Conservation (phyloP, 2,113 vertebrate genomes). For the Xiphias gladius region DNA sequence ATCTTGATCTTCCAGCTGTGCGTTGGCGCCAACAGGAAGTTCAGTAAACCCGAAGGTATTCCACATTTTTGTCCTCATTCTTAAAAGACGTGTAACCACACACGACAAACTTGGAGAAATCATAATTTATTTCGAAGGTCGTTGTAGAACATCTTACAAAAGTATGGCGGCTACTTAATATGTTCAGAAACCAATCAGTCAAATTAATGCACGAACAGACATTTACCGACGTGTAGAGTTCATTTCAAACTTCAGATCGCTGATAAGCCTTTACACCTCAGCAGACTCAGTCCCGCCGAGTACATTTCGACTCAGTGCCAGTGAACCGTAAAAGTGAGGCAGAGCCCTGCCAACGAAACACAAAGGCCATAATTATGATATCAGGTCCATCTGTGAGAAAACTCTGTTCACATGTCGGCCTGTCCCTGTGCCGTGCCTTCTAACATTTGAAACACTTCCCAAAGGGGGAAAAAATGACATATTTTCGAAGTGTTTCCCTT, state of each 20-base stretch:
- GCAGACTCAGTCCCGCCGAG: too few species aligned
- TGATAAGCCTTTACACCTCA: not conserved
- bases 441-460: not conserved
- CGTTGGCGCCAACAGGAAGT: not conserved
- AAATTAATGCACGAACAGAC: not conserved
- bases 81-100: not conserved
- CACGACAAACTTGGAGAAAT: not conserved
- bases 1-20: not conserved
- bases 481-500: not conserved
- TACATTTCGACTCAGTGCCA: not conserved
- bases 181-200: not conserved
- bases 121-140: conserved; percentile 1
- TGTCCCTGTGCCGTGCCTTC: too few species aligned
- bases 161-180: not conserved
- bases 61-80: not conserved
- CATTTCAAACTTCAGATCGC: not conserved
- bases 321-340: too few species aligned
- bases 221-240: not conserved
- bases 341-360: not conserved
- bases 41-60: not conserved
- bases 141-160: not conserved
- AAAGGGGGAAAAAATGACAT: not conserved
- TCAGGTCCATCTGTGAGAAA: not conserved
- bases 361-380: not conserved
- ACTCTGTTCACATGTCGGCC: too few species aligned